A percentile compares a stretch with the other conserved stretches of the same genome.
phyloP scores from a whole-genome alignment of 2,888 invertebrate genomes.

The Notodonta ziczac region DNA sequence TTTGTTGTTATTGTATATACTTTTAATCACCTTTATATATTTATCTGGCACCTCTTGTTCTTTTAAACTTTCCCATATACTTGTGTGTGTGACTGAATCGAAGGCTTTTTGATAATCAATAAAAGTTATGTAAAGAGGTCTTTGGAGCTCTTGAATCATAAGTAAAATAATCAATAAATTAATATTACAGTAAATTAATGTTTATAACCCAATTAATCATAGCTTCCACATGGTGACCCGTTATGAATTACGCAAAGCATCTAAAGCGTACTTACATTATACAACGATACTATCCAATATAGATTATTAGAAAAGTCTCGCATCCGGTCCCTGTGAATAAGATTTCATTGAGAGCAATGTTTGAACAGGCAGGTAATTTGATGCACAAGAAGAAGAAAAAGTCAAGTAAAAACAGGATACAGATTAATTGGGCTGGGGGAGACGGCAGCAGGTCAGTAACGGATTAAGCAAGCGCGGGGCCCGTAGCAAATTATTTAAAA shows the following conservation, averaged over 20 bases:
- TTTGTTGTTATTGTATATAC: no score
- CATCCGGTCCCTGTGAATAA: conserved; percentile 15
- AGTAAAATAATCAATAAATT: no score
- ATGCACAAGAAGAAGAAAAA: conserved; percentile 27
- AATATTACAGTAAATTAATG: no score
- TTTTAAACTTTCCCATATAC: no score
- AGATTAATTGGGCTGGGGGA: conserved; percentile 42
- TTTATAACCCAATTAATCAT: neutral
- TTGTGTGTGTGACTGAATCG: no score
- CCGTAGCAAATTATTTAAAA: no score
- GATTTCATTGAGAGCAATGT: conserved; percentile 27
- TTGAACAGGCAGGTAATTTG: conserved; percentile 25
- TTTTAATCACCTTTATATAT: no score
- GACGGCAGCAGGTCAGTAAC: conserved; percentile 43
- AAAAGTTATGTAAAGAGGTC: no score
- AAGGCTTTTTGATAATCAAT: no score
- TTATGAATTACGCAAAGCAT: neutral
- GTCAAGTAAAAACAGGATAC: conserved; percentile 41
- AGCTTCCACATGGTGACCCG: neutral
- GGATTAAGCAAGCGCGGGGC: no score
- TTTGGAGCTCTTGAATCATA: no score
- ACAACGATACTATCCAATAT: neutral
- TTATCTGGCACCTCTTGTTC: no score
- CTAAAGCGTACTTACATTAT: conserved; percentile 10
- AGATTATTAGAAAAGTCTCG: neutral